phyloP scores from a whole-genome alignment of 1,140 invertebrate genomes.

The Adelges cooleyi region DNA sequence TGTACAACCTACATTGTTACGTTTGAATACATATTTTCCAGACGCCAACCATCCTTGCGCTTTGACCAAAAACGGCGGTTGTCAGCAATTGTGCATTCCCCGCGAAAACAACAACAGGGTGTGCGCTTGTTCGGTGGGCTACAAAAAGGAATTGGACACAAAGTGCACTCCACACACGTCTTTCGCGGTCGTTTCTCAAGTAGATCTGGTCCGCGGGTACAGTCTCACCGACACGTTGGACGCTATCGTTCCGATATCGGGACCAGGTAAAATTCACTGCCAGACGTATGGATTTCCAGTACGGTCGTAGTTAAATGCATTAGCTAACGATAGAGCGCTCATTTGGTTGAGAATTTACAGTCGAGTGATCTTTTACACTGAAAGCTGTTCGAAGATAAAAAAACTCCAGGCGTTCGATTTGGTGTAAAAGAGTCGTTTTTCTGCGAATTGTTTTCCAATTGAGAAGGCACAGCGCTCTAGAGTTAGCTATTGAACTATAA shows the following conservation, averaged over 20 bases:
- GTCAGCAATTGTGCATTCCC: constrained; percentile 87
- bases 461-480: no score
- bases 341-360: no score
- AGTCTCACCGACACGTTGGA: constrained; percentile 71
- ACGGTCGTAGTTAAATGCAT: no score
- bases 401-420: no score
- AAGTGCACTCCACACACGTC: constrained; percentile 72
- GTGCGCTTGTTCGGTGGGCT: constrained; percentile 82
- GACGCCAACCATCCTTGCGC: constrained; percentile 69
- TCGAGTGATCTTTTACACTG: no score
- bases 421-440: no score
- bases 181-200: constrained; percentile 81
- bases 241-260: constrained; percentile 89
- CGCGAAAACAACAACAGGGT: constrained; percentile 51
- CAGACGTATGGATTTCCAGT: no score
- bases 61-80: constrained; percentile 72
- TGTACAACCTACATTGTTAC: no score
- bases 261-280: constrained; percentile 46
- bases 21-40: constrained; percentile 19
- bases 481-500: no score
- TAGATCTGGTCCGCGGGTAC: constrained; percentile 77
- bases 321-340: no score
- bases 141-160: constrained; percentile 62
- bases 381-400: no score
- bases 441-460: no score